Evolutionary conservation across 2,888 invertebrate species (phyloP), one percentile per base, ranked within the genome.

Genomic region (Nymphalis polychloros): DNA sequence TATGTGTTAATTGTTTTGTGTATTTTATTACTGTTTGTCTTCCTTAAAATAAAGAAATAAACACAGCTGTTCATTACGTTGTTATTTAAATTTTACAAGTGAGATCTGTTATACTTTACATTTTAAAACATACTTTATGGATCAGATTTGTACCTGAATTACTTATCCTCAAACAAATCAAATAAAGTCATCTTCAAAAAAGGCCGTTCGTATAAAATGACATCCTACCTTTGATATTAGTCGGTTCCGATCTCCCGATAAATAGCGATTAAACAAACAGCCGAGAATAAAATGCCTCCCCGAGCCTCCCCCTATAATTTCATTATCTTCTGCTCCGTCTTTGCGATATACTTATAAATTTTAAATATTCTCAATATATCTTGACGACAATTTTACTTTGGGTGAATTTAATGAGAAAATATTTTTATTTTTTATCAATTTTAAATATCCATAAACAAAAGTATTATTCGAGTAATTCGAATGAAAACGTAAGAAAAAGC

Each of bases 251-350:
- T 88, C 87, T 86, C 79, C 41, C 87, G 87, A 87, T 87, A 88
- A 86, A 87, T 87, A 86, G 84, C 83, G 86, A 84, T 86, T 86
- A 83, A 82, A 85, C 87, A 88, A 87, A 88, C 87, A 86, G 31
- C 55, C 27, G 55, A 66, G 61, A 66, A 66, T 61, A 66, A 61
- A 53, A 53, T 60, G 60, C 6, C 35, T 20, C 61, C 47, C 35
- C 35, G 41, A n/a, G 23, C 70, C 67, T 70, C 75, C 74, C 73
- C 66, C 78, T 76, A 83, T 87, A 87, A 88, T 87, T 87, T 87
- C 85, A 87, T 88, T 88, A 88, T 84, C 85, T 41, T 3, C 41
- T 81, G 81, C 80, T 77, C 72, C 80, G 80, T 78, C 77, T 75
- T 76, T 73, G 20, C 52, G 23, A 52, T 75, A 69, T 41, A 66